phyloP scores from a whole-genome alignment of 2,113 vertebrate genomes.

The Macaca mulatta region DNA sequence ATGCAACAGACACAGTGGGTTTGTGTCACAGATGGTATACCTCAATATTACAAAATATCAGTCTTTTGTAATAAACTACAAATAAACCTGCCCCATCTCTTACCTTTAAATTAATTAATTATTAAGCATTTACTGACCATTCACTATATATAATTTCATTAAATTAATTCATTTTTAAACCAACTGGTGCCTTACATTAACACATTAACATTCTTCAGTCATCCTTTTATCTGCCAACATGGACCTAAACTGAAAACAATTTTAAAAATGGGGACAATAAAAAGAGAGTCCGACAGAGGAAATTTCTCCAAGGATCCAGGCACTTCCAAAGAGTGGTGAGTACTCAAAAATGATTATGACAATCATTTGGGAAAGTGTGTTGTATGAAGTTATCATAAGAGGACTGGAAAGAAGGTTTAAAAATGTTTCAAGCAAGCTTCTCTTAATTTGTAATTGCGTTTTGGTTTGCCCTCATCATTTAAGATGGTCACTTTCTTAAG shows the following conservation, averaged over 20 bases:
- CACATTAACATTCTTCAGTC: not conserved
- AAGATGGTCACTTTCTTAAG: not conserved
- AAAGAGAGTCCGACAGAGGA: not conserved
- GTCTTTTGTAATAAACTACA: not conserved
- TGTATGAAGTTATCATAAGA: not conserved
- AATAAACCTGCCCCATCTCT: not conserved
- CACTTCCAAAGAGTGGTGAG: not conserved
- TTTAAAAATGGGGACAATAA: not conserved
- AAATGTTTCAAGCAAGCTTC: not conserved
- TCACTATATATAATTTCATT: not conserved
- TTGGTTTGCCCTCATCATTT: not conserved
- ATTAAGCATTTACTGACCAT: not conserved
- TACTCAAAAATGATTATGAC: not conserved
- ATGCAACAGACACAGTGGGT: too few species aligned
- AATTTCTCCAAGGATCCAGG: not conserved
- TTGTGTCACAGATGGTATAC: not conserved
- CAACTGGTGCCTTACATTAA: not conserved
- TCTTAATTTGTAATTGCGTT: not conserved
- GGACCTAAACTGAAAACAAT: not conserved
- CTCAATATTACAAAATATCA: not conserved
- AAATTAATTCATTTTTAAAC: not conserved
- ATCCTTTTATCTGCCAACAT: not conserved
- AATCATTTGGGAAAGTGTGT: not conserved
- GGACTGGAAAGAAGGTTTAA: not conserved
- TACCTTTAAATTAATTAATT: not conserved